Evolutionary conservation across 2,888 invertebrate species (phyloP).

Genomic region (Osmoderma eremita): DNA sequence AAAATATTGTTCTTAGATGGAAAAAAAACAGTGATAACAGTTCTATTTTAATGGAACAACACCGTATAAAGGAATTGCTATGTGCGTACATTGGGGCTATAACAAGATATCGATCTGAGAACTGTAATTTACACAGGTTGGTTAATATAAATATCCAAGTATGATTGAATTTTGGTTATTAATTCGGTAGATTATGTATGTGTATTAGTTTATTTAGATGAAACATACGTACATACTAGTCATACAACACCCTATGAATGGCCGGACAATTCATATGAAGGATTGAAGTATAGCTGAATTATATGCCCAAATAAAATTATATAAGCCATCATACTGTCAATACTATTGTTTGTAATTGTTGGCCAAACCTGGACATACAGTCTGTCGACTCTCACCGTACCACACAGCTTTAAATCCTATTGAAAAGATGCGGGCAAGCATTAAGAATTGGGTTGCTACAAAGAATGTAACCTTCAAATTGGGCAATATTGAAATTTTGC

Average conservation of each 20-base stretch:
- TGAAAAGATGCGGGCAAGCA: conserved; percentile 35
- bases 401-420: conserved; percentile 25
- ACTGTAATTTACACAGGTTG: too few species aligned
- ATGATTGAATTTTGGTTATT: too few species aligned
- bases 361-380: too few species aligned
- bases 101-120: too few species aligned
- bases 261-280: not conserved
- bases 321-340: conserved; percentile 15
- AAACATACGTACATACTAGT: conserved; percentile 17
- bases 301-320: conserved; percentile 20
- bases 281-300: conserved; percentile 10
- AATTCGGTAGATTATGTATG: not conserved
- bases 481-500: too few species aligned
- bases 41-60: conserved; percentile 15
- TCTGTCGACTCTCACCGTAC: conserved; percentile 26
- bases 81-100: conserved; percentile 9
- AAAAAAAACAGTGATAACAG: conserved; percentile 13
- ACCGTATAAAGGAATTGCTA: not conserved
- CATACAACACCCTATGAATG: conserved; percentile 24
- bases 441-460: conserved; percentile 28
- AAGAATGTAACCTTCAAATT: conserved; percentile 32
- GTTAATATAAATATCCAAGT: too few species aligned
- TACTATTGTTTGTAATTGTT: too few species aligned
- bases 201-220: conserved; percentile 6
- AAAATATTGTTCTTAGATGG: conserved; percentile 27